phyloP scores from a whole-genome alignment of 2,888 invertebrate species.

The Drosophila rellima region DNA sequence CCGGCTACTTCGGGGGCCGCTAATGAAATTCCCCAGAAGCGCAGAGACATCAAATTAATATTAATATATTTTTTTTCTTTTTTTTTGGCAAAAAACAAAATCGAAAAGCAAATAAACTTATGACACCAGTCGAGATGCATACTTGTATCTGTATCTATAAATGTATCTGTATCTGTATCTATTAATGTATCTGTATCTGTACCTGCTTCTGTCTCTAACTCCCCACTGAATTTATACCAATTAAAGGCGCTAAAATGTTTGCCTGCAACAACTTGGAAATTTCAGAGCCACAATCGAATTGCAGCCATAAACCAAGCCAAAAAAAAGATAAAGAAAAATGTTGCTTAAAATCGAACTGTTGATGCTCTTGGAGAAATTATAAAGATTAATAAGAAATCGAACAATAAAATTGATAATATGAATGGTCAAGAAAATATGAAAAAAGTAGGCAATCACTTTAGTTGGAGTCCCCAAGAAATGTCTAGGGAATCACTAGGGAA shows the following conservation, averaged over 20 bases:
- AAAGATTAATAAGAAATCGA: no score
- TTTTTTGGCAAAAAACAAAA: constrained; percentile 34
- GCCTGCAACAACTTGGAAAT: constrained; percentile 62
- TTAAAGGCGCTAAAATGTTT: constrained; percentile 77
- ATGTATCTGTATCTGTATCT: constrained; percentile 9
- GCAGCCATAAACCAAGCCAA: constrained; percentile 40
- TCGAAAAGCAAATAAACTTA: constrained; percentile 1
- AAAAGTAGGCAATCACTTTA: no score
- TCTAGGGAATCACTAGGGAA: no score
- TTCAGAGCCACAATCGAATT: constrained; percentile 43
- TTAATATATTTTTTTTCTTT: constrained; percentile 10
- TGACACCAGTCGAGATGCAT: constrained; percentile 23
- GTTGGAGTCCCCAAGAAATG: no score
- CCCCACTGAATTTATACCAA: constrained; percentile 51
- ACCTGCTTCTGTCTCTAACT: neutral
- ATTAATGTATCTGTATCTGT: constrained; percentile 10
- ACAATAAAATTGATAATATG: no score
- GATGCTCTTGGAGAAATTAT: constrained; percentile 9
- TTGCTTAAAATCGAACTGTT: neutral
- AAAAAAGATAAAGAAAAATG: neutral
- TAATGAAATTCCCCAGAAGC: constrained; percentile 51
- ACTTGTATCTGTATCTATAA: constrained; percentile 12
- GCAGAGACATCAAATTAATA: constrained; percentile 33
- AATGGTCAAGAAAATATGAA: no score
- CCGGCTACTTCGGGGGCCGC: constrained; percentile 19